Evolutionary conservation across 2,888 invertebrate genomes (phyloP).

Genomic region (Morinoia aosen): DNA sequence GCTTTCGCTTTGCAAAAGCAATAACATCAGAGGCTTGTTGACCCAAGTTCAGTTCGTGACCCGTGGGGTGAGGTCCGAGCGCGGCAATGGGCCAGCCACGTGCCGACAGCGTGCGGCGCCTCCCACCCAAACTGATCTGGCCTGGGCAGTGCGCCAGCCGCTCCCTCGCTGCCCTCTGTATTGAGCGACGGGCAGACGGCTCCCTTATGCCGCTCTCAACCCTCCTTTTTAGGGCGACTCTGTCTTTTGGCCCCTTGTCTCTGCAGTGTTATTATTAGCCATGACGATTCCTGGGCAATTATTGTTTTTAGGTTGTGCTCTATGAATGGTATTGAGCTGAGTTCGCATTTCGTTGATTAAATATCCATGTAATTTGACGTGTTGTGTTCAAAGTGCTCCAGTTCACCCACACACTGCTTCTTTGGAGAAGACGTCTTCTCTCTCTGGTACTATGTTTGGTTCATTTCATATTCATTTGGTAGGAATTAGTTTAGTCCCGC

Average conservation of each 20-base stretch:
- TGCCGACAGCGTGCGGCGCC: not conserved
- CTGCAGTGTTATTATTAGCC: not conserved
- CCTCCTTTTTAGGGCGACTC: not conserved
- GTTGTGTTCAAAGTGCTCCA: too few relatives aligned
- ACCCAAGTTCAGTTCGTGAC: not conserved
- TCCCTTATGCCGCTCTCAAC: not conserved
- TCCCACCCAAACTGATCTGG: constrained; percentile 3
- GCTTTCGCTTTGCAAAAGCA: not conserved
- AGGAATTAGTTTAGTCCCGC: too few relatives aligned
- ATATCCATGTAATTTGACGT: too few relatives aligned
- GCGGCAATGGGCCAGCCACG: not conserved
- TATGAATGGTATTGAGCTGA: too few relatives aligned
- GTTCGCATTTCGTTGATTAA: too few relatives aligned
- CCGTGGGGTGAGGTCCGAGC: not conserved
- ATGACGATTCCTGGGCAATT: too few relatives aligned
- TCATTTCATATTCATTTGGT: too few relatives aligned
- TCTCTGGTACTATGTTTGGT: too few relatives aligned
- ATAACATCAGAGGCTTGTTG: not conserved
- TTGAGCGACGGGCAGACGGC: not conserved
- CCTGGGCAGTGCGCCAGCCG: not conserved
- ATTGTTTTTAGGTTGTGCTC: too few relatives aligned
- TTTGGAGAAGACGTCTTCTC: too few relatives aligned
- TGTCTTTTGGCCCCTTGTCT: not conserved
- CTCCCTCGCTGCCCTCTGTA: not conserved
- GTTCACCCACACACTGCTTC: too few relatives aligned